Evolutionary conservation across 2,888 invertebrate genomes (phyloP), one percentile per base, ranked within the genome.

Genomic region (Electrophaes corylata): DNA sequence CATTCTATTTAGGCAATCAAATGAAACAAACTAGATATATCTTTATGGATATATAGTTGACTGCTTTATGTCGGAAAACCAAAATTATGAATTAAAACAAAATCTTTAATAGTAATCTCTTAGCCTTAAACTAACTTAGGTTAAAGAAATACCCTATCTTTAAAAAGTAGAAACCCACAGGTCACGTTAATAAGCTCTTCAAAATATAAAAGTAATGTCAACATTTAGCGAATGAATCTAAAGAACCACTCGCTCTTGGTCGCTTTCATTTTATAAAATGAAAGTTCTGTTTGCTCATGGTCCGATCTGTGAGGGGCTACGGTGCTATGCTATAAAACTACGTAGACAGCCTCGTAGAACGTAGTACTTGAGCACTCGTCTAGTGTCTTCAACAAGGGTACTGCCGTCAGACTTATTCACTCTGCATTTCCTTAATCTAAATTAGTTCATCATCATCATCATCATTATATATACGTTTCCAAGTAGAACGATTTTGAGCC

Each of bases 181-280:
- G 41, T 52, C 45, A 31, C 33, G 23, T 39, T 45, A 37, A 40
- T 47, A 45, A 37, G 14, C 31, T 48, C 16, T 31, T 45, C 40
- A 56, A 46, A 57, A 49, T 57, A 60, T 60, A 50, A 60, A 61
- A 54, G 44, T 50, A 53, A 60, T 60, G 60, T 64, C 58, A 65
- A 55, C 54, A 58, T 63, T 59, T 31, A 60, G 37, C 47, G 56
- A 62, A 63, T 60, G 57, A 62, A 60, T 57, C 46, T 37, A 48
- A 58, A 56, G 58, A 66, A 46, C 47, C 60, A 53, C 62, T 68
- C 60, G 52, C 64, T 72, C 69, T 70, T 52, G 57, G 64, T 45
- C 66, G 58, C 64, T 72, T 69, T 72, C 62, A 74, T 73, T 76
- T 55, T 72, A 69, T 72, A 67, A 73, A 72, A 76, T 70, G 66